Evolutionary conservation across 2,797 vertebrate species (phyloP), one percentile per base, ranked within the genome.

Genomic region (Bovichtus diacanthus): DNA sequence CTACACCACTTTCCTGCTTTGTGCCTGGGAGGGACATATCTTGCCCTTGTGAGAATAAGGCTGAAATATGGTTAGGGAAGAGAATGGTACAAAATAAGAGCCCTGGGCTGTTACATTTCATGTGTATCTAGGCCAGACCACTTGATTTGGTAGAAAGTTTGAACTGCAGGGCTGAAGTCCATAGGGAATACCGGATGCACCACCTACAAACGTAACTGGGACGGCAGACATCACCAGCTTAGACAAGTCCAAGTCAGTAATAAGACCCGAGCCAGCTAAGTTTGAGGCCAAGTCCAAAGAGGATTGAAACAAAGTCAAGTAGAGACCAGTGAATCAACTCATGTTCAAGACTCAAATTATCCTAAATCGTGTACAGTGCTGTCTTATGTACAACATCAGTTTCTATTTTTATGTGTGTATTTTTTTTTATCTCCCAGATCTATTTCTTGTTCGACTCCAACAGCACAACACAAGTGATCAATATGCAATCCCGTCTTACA

Each of bases 21-120:
- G 86, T 91, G 90, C 88, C 89, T 90, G 25, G 61, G 59, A 90
- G 89, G 89, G 88, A 91, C 85, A 72, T 53, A 50, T 82, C 82
- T 67, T 77, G 74, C 76, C 86, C 93, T 83, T 80, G 80, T 89
- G 90, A 92, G 91, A 92, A 94, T 92, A 90, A 82, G 84, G 67
- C 80, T 92, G 88, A 92, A 92, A 92, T 92, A 91, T 92, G 81
- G 85, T 82, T 86, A 83, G 83, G 74, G 65, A 79, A 79, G 81
- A 87, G 86, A 91, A 87, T 78, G 83, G 84, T 83, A 83, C 79
- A 83, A 89, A 90, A 87, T 79, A 78, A 80, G 71, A 80, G 81
- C 88, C 71, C 25, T 44, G 13, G 86, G 86, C 86, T 59, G 78
- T 72, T 78, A 78, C 66, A 85, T 88, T 92, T 90, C 62, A 83